Evolutionary conservation across 2,888 invertebrate genomes (phyloP), one percentile per base, ranked within the genome.

Genomic region (Idaea aversata): DNA sequence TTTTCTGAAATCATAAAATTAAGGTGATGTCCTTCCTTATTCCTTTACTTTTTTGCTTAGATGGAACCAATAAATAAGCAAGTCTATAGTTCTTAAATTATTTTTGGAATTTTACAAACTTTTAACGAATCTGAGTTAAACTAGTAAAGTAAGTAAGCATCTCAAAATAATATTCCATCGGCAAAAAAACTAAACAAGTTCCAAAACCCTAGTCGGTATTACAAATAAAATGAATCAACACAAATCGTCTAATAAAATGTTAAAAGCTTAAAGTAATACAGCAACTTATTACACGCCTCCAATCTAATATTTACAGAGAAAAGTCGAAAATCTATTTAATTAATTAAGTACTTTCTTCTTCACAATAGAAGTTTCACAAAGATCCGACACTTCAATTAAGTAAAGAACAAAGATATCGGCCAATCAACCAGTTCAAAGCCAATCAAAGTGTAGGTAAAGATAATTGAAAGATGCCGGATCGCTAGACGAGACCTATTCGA

Each of bases 381-480:
- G 59, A 71, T 47, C 13, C 47, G 47, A 47, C 47, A 73, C 75
- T 74, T 73, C 69, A 78, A 73, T 66, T 69, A 47, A 47, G 47
- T 47, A 47, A 59, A 63, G 57, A 60, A 63, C 63, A 57, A 63
- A 47, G 47, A 34, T 47, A 15, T 10, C 16, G 15, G 38, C n/a
- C 59, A 16, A 63, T 38, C 59, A 63, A 47, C 57, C 63, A 47
- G 57, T 25, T 69, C 38, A 69, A 71, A 73, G 71, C 74, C 74
- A 75, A 77, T 80, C 75, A 76, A 71, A 69, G 69, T 68, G 65
- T 69, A 75, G 47, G 47, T 47, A 74, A 76, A 76, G 71, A 74
- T 76, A 77, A 76, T 76, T 72, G 73, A 74, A 76, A 77, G 78
- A 78, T 73, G 75, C 70, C 71, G 76, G 74, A 76, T 76, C 74